phyloP scores from a whole-genome alignment of 2,113 vertebrate species.

The Hyla sarda region DNA sequence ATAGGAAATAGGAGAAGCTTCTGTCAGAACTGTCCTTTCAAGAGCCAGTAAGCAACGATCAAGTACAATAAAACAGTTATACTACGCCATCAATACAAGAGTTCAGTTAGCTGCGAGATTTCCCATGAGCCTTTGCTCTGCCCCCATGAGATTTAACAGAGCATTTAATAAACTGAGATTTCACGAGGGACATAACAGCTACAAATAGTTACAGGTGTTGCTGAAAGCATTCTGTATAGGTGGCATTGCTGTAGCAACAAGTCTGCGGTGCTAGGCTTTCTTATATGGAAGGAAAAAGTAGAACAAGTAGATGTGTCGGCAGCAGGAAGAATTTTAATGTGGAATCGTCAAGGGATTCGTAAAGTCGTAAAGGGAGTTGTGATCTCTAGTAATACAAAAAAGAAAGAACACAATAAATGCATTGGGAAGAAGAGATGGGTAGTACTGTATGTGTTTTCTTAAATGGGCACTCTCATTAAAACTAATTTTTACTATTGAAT shows the following conservation, averaged over 20 bases:
- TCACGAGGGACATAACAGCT: background rate
- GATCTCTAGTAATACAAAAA: background rate
- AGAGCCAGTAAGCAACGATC: background rate
- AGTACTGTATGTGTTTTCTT: background rate
- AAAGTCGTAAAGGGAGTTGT: too few species aligned
- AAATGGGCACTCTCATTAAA: too few species aligned
- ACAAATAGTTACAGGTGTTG: background rate
- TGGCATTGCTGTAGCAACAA: background rate
- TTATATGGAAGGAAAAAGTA: background rate
- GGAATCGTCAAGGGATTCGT: too few species aligned
- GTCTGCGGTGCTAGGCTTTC: background rate
- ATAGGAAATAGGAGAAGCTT: slow-evolving; percentile 5
- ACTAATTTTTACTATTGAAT: too few species aligned
- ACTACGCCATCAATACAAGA: background rate
- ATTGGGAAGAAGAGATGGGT: background rate
- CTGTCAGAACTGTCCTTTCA: slow-evolving; percentile 11
- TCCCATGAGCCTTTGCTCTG: background rate
- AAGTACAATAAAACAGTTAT: background rate
- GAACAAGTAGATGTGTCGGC: background rate
- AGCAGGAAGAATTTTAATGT: background rate
- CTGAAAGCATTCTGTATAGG: background rate
- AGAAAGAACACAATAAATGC: background rate
- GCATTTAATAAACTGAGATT: slow-evolving; percentile 8
- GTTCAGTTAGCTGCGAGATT: background rate
- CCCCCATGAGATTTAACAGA: background rate